These are phyloP conservation scores for Drosophila obscura DNA, from an alignment of 1,140 invertebrate genomes.

Conservation along the genomic window DNA sequence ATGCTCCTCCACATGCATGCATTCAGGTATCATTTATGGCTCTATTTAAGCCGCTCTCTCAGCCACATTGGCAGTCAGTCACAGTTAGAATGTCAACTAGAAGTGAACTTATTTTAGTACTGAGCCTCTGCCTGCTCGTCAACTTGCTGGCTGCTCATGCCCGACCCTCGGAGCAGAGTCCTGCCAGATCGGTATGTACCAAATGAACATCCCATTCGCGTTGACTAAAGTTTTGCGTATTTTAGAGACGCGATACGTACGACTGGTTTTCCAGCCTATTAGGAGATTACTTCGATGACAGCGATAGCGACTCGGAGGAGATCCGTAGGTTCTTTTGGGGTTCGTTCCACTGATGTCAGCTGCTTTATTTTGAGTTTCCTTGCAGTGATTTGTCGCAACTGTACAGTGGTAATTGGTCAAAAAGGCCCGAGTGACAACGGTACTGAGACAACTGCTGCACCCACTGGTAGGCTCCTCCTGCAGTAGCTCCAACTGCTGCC, in stretches of 20 bases:
- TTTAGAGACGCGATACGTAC: slow-evolving; percentile 27
- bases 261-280: slow-evolving; percentile 47
- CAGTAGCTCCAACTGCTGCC: background rate
- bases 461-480: no score
- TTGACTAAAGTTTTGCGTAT: background rate
- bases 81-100: slow-evolving; percentile 45
- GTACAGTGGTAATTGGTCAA: slow-evolving; percentile 54
- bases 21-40: slow-evolving; percentile 3
- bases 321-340: slow-evolving; percentile 26
- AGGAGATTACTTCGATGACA: slow-evolving; percentile 25
- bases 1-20: background rate
- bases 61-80: slow-evolving; percentile 28
- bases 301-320: slow-evolving; percentile 36
- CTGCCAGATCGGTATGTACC: slow-evolving; percentile 27
- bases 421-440: slow-evolving; percentile 3
- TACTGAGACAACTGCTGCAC: background rate
- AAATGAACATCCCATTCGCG: no score
- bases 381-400: slow-evolving; percentile 62
- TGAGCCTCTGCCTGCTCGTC: slow-evolving; percentile 33
- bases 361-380: background rate
- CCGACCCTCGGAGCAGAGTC: slow-evolving; percentile 9
- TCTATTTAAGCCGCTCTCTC: slow-evolving; percentile 50
- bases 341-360: background rate
- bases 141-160: slow-evolving; percentile 9
- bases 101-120: slow-evolving; percentile 20